phyloP scores from a whole-genome alignment of 2,888 invertebrate species.

The Proisotoma minuta region DNA sequence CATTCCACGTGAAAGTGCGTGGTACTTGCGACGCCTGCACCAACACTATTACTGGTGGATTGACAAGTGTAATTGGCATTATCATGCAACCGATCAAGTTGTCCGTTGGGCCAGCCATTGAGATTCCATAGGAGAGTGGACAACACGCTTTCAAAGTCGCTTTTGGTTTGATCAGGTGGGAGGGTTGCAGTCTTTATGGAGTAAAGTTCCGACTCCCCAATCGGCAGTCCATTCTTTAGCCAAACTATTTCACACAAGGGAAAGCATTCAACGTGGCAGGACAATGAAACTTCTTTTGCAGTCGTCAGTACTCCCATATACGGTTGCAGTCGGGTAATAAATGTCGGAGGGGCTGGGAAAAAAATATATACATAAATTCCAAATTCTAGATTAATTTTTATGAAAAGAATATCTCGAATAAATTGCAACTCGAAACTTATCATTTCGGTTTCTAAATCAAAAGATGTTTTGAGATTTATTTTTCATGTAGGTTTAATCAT shows the following conservation, averaged over 20 bases:
- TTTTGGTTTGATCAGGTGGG: slow-evolving; percentile 69
- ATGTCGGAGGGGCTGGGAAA: slow-evolving; percentile 74
- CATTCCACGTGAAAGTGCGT: slow-evolving; percentile 86
- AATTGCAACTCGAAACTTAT: no score
- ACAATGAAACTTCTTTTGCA: slow-evolving; percentile 63
- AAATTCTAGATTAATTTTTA: no score
- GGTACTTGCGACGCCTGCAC: slow-evolving; percentile 73
- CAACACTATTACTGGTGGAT: slow-evolving; percentile 71
- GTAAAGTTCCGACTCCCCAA: slow-evolving; percentile 58
- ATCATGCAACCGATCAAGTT: slow-evolving; percentile 69
- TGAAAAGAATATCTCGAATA: no score
- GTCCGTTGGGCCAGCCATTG: slow-evolving; percentile 72
- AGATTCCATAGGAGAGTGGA: slow-evolving; percentile 87
- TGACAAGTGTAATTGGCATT: slow-evolving; percentile 79
- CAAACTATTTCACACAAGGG: slow-evolving; percentile 80
- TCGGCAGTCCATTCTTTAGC: slow-evolving; percentile 70
- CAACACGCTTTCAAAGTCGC: slow-evolving; percentile 82
- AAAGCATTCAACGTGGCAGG: slow-evolving; percentile 78
- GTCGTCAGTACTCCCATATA: slow-evolving; percentile 61
- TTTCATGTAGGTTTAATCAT: no score
- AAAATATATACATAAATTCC: no score
- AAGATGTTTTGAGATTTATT: no score
- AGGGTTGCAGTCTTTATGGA: slow-evolving; percentile 64
- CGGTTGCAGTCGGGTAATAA: slow-evolving; percentile 75
- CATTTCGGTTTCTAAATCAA: no score